These are phyloP conservation scores for Eumeta japonica DNA, from an alignment of 1,140 invertebrate species.

Conservation along the genomic window DNA sequence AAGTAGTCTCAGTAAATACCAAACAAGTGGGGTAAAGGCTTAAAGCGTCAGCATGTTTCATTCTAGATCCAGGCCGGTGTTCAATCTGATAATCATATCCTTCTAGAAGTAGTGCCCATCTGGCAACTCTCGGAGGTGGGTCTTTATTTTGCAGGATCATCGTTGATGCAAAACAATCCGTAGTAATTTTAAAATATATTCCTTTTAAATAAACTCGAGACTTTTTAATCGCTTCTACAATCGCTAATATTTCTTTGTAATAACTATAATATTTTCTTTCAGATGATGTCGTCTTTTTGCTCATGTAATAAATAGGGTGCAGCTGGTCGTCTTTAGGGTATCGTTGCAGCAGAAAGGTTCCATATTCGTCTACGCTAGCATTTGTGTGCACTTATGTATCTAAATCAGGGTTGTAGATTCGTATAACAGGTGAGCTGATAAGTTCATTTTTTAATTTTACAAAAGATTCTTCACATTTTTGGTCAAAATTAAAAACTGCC, in stretches of 20 bases:
- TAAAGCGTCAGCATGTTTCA: conserved; percentile 47
- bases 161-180: conserved; percentile 21
- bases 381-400: conserved; percentile 8
- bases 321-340: too few relatives aligned
- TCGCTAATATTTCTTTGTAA: conserved; percentile 56
- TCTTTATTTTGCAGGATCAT: conserved; percentile 41
- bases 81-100: conserved; percentile 27
- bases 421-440: too few relatives aligned
- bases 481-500: too few relatives aligned
- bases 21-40: conserved; percentile 27
- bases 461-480: too few relatives aligned
- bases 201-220: conserved; percentile 51
- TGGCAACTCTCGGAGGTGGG: conserved; percentile 25
- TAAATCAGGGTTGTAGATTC: too few relatives aligned
- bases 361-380: conserved; percentile 9
- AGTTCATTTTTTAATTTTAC: too few relatives aligned
- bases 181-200: conserved; percentile 31
- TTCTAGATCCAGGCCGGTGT: conserved; percentile 26
- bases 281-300: conserved; percentile 30
- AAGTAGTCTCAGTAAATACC: conserved; percentile 11
- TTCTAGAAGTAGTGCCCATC: conserved; percentile 27
- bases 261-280: conserved; percentile 41
- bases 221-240: conserved; percentile 54
- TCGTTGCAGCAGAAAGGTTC: conserved; percentile 28
- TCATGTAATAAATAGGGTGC: too few relatives aligned